Base-by-base conservation (phyloP, 2,888 invertebrate genomes). In the Amphipyra berbera region DNA sequence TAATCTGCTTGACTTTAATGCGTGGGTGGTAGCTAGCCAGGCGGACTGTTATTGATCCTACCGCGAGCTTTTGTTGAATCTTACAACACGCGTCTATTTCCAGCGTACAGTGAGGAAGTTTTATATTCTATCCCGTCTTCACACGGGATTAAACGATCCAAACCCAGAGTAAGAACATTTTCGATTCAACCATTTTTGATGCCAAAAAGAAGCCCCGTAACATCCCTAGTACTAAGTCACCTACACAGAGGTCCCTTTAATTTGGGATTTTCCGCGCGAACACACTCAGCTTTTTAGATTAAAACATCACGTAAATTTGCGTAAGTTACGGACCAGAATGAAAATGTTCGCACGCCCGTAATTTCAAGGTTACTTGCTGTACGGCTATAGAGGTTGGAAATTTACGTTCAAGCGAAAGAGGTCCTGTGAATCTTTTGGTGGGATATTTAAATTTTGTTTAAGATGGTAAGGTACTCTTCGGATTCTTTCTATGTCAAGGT, bases 281-380 rank as follows among this genome's bases (percentile, higher is more conserved):
- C 71, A 72, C 78, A 73, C 81, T 83, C 80, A 79, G 86, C 84
- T 83, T 87, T 88, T 87, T 83, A 83, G 82, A 88, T 88, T 87
- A 88, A 88, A 87, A 86, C 86, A 86, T 88, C 83, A 65, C 82
- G 84, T 88, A 87, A 88, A 87, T 88, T 88, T 76, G 62, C 73
- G 82, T 88, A 83, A 87, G 82, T 86, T 88, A 87, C 79, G 76
- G 71, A 52, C 40, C 56, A 65, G 83, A 81, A 84, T 84, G 84
- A 78, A 82, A 85, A 84, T 73, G 81, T 83, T 83, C 74, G 67
- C 82, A 73, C 77, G 68, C 67, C 76, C 73, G 78, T 83, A 79
- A 81, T 80, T 86, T 82, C 81, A 84, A 83, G 84, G 84, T 78
- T 85, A 80, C 74, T 57, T 64, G 64, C 67, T 76, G 62, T 61